Conservation (phyloP, 1,140 invertebrate species). For the Muscidifurax raptorellus region DNA sequence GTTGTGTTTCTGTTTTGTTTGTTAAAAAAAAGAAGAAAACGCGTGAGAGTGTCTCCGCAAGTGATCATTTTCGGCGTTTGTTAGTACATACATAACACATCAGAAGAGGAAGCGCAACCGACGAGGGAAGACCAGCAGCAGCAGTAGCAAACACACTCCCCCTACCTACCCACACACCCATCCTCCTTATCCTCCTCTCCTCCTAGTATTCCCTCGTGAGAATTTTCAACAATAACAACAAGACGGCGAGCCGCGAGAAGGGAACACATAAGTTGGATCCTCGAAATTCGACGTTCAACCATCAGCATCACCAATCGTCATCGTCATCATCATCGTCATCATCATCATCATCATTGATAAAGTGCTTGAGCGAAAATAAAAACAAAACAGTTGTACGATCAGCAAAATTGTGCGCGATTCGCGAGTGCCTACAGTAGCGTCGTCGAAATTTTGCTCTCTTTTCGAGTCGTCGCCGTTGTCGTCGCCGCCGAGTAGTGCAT, state of each 20-base stretch:
- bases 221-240: not conserved
- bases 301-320: not conserved
- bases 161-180: not conserved
- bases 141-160: not conserved
- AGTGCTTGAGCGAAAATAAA: constrained; percentile 13
- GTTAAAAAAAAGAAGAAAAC: not conserved
- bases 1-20: constrained; percentile 1
- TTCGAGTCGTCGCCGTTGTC: not conserved
- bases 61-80: not conserved
- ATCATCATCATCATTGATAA: not conserved
- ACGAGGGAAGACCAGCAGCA: not conserved
- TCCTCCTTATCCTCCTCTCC: not conserved
- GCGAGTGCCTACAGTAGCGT: constrained; percentile 53
- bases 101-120: not conserved
- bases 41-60: not conserved
- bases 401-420: constrained; percentile 35
- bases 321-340: no score
- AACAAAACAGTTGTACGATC: not conserved
- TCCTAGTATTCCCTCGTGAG: not conserved
- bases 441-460: constrained; percentile 39
- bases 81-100: not conserved
- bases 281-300: not conserved
- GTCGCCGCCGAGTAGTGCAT: not conserved
- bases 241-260: not conserved
- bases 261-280: not conserved